Base-by-base conservation (phyloP, 2,797 vertebrate species). In the Poecilia velifera region DNA sequence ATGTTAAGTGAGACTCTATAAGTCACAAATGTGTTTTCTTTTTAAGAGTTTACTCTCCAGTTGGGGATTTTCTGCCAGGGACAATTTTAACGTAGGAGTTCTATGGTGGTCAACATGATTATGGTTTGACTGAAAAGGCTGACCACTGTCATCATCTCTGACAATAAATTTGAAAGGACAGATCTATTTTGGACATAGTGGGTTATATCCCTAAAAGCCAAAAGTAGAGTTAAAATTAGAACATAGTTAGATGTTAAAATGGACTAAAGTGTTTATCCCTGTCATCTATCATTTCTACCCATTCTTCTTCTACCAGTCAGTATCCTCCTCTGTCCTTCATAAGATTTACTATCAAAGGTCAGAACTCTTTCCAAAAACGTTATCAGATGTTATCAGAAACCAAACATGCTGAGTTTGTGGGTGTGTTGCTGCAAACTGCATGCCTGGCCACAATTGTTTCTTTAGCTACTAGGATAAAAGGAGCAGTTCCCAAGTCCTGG, bases 41-140 rank as follows among this genome's bases (percentile, higher is more conserved):
- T 34, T 9, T 16, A 18, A 55, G 3, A 16, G 20, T 8, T 41
- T 43, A 14, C 0, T 1, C 4, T 66, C 3, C 53, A 28, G 45
- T 14, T 68, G 9, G 36, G 18, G 8, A 8, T 78, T 74, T 43
- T 75, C 49, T 18, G 45, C 2, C 62, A 70, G 25, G 13, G 36
- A 59, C 51, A 20, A n/a, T 82, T 78, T 78, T 41, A 43, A 74
- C 43, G 13, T 71, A 53, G 43, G 13, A 72, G 72, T 64, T 49
- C 0, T 47, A 55, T 31, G 46, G 34, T 47, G 51, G 71, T 41
- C 64, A 6, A 6, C 45, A 13, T n/a, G 20, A 8, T 25, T 47
- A 41, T 6, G 1, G 9, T 70, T 53, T 36, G 0, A 47, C 77
- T 78, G 46, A 22, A 34, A 39, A 70, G 78, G 14, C 57, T 49